Conservation (phyloP, 2,113 vertebrate species). For the Cygnus buccinator region DNA sequence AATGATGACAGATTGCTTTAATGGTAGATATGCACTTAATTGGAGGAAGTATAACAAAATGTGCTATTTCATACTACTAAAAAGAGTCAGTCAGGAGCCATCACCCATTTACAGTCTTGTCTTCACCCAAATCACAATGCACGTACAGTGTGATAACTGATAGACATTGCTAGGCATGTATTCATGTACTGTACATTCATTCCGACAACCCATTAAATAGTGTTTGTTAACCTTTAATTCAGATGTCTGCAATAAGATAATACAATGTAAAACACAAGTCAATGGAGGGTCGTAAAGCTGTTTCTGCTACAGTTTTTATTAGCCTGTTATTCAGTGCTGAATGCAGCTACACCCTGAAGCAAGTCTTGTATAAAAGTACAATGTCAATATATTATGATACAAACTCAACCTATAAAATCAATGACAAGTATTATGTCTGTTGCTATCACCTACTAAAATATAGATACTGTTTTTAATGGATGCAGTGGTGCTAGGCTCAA, state of each 20-base stretch:
- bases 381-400: slow-evolving; percentile 78
- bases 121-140: slow-evolving; percentile 63
- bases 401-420: slow-evolving; percentile 81
- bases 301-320: slow-evolving; percentile 81
- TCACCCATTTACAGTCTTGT: slow-evolving; percentile 66
- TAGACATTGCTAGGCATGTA: slow-evolving; percentile 65
- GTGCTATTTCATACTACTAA: slow-evolving; percentile 70
- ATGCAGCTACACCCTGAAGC: slow-evolving; percentile 76
- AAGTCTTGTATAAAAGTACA: slow-evolving; percentile 73
- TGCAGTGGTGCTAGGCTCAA: slow-evolving; percentile 26
- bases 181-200: slow-evolving; percentile 74
- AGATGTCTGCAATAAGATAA: slow-evolving; percentile 80
- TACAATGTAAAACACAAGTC: slow-evolving; percentile 82
- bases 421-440: slow-evolving; percentile 76
- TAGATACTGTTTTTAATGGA: slow-evolving; percentile 65
- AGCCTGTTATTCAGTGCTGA: slow-evolving; percentile 75
- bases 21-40: slow-evolving; percentile 76
- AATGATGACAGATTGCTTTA: slow-evolving; percentile 80
- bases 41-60: slow-evolving; percentile 78
- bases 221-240: slow-evolving; percentile 85
- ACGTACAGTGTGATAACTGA: slow-evolving; percentile 50
- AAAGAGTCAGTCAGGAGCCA: slow-evolving; percentile 74
- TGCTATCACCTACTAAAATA: slow-evolving; percentile 73
- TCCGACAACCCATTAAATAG: slow-evolving; percentile 76
- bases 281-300: slow-evolving; percentile 78